These are phyloP conservation scores for Parnassius mnemosyne DNA, from an alignment of 2,888 invertebrate species.

Conservation along the genomic window DNA sequence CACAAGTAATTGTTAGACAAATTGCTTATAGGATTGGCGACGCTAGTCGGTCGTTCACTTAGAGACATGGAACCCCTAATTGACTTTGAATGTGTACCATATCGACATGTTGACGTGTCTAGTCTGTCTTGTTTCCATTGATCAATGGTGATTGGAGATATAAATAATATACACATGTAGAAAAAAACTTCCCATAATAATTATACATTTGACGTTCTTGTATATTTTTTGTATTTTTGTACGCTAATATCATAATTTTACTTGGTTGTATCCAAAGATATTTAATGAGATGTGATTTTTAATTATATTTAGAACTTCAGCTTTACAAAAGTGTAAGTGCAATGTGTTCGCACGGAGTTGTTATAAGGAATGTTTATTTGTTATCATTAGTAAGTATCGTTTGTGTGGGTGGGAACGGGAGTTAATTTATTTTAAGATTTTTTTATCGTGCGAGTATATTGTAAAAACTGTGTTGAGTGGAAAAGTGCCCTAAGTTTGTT, in stretches of 20 bases:
- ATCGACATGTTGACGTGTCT: constrained; percentile 36
- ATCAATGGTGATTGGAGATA: constrained; percentile 21
- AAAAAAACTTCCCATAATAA: constrained; percentile 4
- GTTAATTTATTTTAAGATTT: constrained; percentile 34
- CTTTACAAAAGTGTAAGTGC: constrained; percentile 75
- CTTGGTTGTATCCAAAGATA: constrained; percentile 79
- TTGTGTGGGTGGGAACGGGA: constrained; percentile 31
- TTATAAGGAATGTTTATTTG: constrained; percentile 52
- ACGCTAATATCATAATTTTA: constrained; percentile 68
- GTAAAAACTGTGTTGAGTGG: constrained; percentile 16
- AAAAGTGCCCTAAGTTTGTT: background rate
- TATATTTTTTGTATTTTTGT: constrained; percentile 77
- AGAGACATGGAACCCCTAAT: background rate
- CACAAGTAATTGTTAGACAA: constrained; percentile 5
- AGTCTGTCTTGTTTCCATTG: constrained; percentile 44
- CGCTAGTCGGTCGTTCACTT: background rate
- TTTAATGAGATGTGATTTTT: constrained; percentile 78
- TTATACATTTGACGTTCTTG: constrained; percentile 46
- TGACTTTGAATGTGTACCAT: constrained; percentile 36
- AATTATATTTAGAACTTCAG: constrained; percentile 67
- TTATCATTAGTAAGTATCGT: constrained; percentile 52
- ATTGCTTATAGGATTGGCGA: constrained; percentile 1
- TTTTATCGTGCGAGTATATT: constrained; percentile 27
- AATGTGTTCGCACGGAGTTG: constrained; percentile 53
- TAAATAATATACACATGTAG: constrained; percentile 13